Percentiles rank a stretch among this genome's conserved stretches.
These are phyloP conservation scores for Whitmania pigra DNA, from an alignment of 1,140 invertebrate species.

Conservation along the genomic window DNA sequence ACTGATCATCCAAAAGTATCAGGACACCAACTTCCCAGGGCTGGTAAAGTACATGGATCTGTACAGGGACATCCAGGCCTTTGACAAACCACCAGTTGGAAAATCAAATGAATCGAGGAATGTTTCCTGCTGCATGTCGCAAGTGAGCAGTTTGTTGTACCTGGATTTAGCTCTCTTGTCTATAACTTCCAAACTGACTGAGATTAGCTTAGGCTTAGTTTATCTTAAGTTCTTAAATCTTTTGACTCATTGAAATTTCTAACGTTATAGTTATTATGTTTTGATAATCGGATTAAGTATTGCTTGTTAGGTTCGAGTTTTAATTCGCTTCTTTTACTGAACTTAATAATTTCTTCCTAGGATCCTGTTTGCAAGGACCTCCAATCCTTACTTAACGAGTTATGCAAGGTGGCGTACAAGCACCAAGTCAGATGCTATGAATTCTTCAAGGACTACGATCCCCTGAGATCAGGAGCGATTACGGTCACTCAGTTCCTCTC, in stretches of 20 bases:
- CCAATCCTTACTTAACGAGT: neutral
- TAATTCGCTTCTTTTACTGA: too few relatives aligned
- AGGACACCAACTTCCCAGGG: neutral
- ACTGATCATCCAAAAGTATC: neutral
- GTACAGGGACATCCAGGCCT: neutral
- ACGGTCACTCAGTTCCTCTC: neutral
- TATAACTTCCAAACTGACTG: too few relatives aligned
- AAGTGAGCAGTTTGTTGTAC: neutral
- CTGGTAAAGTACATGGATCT: slow-evolving; percentile 1
- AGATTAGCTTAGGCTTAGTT: too few relatives aligned
- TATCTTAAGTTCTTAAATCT: neutral
- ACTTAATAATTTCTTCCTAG: neutral
- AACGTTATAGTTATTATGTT: neutral
- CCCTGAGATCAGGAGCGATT: neutral
- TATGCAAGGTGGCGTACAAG: slow-evolving; percentile 3
- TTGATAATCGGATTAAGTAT: neutral
- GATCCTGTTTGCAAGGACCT: neutral
- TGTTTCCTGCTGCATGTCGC: neutral
- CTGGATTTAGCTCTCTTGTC: neutral
- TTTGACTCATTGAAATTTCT: neutral
- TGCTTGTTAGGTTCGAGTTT: too few relatives aligned
- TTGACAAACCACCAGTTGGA: neutral
- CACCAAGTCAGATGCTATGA: neutral
- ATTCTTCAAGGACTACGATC: slow-evolving; percentile 6
- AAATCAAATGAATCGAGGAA: neutral